phyloP scores from a whole-genome alignment of 1,140 invertebrate species.

The Meloidogyne floridensis region DNA sequence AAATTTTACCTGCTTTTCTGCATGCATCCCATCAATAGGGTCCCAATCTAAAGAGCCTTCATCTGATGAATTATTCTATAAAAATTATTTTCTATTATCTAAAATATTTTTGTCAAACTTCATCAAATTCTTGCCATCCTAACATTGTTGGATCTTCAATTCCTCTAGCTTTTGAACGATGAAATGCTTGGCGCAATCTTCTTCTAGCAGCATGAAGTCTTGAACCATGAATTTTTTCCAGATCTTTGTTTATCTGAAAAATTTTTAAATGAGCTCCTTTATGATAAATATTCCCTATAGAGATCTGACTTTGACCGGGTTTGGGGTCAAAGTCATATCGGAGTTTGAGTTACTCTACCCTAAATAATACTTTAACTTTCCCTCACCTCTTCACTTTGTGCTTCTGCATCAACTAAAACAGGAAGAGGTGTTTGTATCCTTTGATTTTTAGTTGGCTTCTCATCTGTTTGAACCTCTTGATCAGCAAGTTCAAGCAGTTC shows the following conservation, averaged over 20 bases:
- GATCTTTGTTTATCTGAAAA: conserved; percentile 22
- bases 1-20: conserved; percentile 35
- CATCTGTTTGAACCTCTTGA: conserved; percentile 57
- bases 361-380: not conserved
- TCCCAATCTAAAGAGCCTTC: conserved; percentile 41
- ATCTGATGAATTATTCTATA: conserved; percentile 16
- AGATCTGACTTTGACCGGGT: too few relatives aligned
- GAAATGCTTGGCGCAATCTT: conserved; percentile 22
- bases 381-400: conserved; percentile 49
- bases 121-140: conserved; percentile 28
- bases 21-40: conserved; percentile 41
- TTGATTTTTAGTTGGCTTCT: conserved; percentile 55
- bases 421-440: conserved; percentile 58
- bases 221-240: conserved; percentile 29
- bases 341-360: too few relatives aligned
- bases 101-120: not conserved
- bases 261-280: not conserved
- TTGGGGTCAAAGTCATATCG: too few relatives aligned
- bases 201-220: conserved; percentile 22
- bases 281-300: too few relatives aligned
- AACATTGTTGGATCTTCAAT: conserved; percentile 21
- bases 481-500: conserved; percentile 54
- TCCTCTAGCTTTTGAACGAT: conserved; percentile 18
- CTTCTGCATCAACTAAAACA: conserved; percentile 47
- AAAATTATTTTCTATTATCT: not conserved